Evolutionary conservation across 2,113 vertebrate genomes (phyloP), one percentile per base, ranked within the genome.

Genomic region (Calyptommatus sinebrachiatus): DNA sequence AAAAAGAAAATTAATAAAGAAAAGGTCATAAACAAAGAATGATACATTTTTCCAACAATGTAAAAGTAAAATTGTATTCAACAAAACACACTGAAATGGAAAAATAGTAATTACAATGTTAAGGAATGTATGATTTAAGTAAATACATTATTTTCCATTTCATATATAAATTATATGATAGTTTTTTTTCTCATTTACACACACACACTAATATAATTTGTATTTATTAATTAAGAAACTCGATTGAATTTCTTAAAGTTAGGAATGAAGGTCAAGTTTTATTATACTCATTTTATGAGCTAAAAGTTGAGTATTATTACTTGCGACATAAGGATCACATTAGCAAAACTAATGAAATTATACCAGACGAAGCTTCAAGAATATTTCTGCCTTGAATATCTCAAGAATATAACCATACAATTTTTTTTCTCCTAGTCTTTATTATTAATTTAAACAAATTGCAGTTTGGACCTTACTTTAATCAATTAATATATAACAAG

Each of bases 361-460:
- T 67, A 63, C 2, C 22, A 76, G 46, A 1, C 22, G 0, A 81
- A 82, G 61, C 76, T 69, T 78, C 35, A 82, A 8, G n/a, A 83
- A 87, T 24, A 1, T 57, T 79, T 88, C 76, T 35, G 21, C 70
- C 50, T 69, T 78, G 73, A 22, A 29, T 79, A 8, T 81, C 50
- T 63, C 26, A 81, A 80, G 35, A 71, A 69, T 28, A 48, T 74
- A 45, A 79, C 41, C 28, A 31, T 16, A 65, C 0, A 61, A 10
- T 31, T 11, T 16, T 79, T 82, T 24, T 78, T 79, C 71, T n/a
- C 11, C 57, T 76, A 26, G 9, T 60, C 50, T 89, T 89, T 66
- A 26, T 84, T 83, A 83, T 65, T 48, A 72, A 77, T 73, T 90
- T 81, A 86, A 86, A 77, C 75, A 83, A 86, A 87, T 76, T 3